These are phyloP conservation scores for Holocentrus rufus DNA, from an alignment of 2,797 vertebrate genomes.

Conservation along the genomic window DNA sequence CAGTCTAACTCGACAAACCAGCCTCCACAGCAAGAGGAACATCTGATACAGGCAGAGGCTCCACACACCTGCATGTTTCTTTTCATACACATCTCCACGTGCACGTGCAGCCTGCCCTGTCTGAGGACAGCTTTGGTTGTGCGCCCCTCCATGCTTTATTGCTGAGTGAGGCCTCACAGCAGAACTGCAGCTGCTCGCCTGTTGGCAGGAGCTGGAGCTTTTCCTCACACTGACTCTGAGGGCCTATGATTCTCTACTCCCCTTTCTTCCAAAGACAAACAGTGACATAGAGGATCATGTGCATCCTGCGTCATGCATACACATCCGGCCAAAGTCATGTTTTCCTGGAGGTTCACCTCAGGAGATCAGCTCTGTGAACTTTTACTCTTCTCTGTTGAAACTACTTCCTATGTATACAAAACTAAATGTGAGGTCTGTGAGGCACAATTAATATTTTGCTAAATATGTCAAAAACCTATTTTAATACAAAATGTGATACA, in stretches of 20 bases:
- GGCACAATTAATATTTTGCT: too few relatives aligned
- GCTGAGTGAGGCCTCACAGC: conserved; percentile 13
- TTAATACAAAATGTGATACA: not conserved
- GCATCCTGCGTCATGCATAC: not conserved
- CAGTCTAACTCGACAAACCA: too few relatives aligned
- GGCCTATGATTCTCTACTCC: not conserved
- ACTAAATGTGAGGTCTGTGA: too few relatives aligned
- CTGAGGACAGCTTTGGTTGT: too few relatives aligned
- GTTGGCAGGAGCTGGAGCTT: not conserved
- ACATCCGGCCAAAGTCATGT: not conserved
- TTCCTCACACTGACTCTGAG: not conserved
- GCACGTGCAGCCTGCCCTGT: not conserved
- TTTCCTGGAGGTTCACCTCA: too few relatives aligned
- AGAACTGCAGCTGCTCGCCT: conserved; percentile 41
- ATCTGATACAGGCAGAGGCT: too few relatives aligned
- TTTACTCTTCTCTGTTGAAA: too few relatives aligned
- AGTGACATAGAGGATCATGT: not conserved
- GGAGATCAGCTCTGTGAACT: not conserved
- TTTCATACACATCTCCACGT: not conserved
- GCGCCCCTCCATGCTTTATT: not conserved
- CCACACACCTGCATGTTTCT: not conserved
- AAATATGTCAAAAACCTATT: too few relatives aligned
- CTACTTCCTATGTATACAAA: too few relatives aligned
- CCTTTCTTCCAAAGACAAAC: not conserved
- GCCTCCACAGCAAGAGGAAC: too few relatives aligned